Conservation (phyloP, 2,888 invertebrate species). For the Clepsis dumicolana region DNA sequence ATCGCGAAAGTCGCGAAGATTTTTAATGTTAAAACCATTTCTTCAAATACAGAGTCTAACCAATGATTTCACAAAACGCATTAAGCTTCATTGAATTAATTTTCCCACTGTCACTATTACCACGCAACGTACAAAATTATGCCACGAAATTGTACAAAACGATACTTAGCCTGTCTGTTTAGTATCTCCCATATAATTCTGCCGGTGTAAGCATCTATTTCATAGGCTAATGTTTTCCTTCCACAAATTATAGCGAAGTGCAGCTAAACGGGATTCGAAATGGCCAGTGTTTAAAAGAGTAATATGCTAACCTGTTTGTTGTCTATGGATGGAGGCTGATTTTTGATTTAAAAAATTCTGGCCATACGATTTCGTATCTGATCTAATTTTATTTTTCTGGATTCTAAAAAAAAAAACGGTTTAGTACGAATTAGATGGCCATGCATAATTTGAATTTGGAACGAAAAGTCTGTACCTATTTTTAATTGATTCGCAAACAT, state of each 20-base stretch:
- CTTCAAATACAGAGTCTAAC: background rate
- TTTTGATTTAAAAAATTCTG: background rate
- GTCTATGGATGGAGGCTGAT: background rate
- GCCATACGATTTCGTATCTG: background rate
- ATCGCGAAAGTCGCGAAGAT: background rate
- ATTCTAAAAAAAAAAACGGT: background rate
- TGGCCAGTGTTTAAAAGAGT: conserved; percentile 6
- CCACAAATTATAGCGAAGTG: conserved; percentile 40
- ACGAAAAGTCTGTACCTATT: background rate
- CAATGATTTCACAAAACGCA: background rate
- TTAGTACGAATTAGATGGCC: background rate
- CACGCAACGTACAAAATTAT: conserved; percentile 17
- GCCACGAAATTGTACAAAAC: conserved; percentile 21
- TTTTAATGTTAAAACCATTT: background rate
- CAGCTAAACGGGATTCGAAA: conserved; percentile 28
- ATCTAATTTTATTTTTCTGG: background rate
- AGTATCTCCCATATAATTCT: conserved; percentile 33
- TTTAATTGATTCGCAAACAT: too few relatives aligned
- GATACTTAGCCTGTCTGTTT: conserved; percentile 34
- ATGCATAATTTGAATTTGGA: background rate
- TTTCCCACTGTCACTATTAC: conserved; percentile 7
- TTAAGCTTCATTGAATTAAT: background rate
- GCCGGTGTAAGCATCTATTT: conserved; percentile 32
- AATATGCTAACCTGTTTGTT: background rate
- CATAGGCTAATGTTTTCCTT: conserved; percentile 41